Base-by-base conservation (phyloP, 2,888 invertebrate species). In the Odontocolon sp. region DNA sequence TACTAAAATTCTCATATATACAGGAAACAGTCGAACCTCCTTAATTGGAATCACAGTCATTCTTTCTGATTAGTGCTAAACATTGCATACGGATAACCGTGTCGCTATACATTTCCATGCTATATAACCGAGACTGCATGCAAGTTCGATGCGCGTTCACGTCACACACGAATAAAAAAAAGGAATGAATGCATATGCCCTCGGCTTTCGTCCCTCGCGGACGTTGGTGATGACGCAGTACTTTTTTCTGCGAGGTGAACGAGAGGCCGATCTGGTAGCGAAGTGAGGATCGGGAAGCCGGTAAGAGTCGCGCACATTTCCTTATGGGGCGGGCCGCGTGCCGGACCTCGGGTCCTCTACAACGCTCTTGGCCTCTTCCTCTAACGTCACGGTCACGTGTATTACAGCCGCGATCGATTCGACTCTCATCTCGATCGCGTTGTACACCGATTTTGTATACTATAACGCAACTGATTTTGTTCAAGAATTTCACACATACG, bases 161-260 rank as follows among this genome's bases (percentile, higher is more conserved):
- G 64, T 47, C 26, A 50, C 21, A 28, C 14, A n/a, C 23, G 28
- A 26, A 42, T 64, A 42, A 54, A 40, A 63, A 33, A 42, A 23
- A 8, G 6, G 16, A 59, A 50, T 5, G 36, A 63, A 59, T 52
- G 31, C 40, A 47, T 16, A 52, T 57, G 54, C 52, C 59, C 67
- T 54, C 61, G 52, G 66, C 61, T 47, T 33, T 61, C 54, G 73
- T 70, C 57, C 61, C 50, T 70, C 74, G 31, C 61, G 40, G 11
- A 71, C 64, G 6, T 28, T 56, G 21, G 73, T 71, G 81, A 76
- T 79, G 83, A 83, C 80, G 83, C 73, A 79, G 78, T 82, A 52
- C 64, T 73, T 86, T 83, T 87, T 84, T 84, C 74, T 72, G 40
- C 84, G 81, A 83, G 84, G 84, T 85, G 78, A 86, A 86, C 83